Base-by-base conservation (phyloP, 1,140 invertebrate genomes). In the Drosophila bocqueti region DNA sequence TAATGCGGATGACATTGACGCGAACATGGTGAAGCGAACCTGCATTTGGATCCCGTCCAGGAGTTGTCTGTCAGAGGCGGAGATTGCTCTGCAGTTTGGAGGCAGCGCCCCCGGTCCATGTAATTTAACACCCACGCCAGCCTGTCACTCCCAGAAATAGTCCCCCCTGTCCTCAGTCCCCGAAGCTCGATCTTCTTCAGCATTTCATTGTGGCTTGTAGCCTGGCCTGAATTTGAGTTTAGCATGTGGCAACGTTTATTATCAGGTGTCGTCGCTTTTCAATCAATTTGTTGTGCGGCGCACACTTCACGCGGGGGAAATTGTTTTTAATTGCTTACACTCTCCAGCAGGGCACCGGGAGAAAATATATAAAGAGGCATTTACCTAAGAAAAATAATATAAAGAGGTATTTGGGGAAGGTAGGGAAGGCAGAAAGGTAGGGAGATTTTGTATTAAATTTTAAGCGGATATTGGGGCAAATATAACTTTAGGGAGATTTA, bases 41-140 rank as follows among this genome's bases (percentile, higher is more conserved):
- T 79, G 76, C 79, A 72, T 69, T 67, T 47, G 65, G 40, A 73
- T 52, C 46, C 46, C 54, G 67, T 47, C 71, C 57, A 29, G 21
- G 58, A 62, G 64, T 47, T 73, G 71, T 73, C 71, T 67, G 64
- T 67, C 57, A 62, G 34, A 43, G 36, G 71, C 72, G 55, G 43
- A 80, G 72, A 67, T 57, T 81, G 74, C 57, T 59, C 49, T 46
- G 34, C 40, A 31, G 65, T 36, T 31, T 34, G 34, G 36, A 40
- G 15, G 15, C 54, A 57, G 64, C 82, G 64, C 82, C 74, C 46
- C 34, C 43, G 79, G 85, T 86, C 67, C 15, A 54, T 79, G 83
- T 81, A 89, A 89, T 89, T 89, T 81, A 81, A 85, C 84, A 89
- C 84, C 84, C 84, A 90, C 84, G 81, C 81, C 58, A 72, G 69